phyloP scores from a whole-genome alignment of 2,888 invertebrate genomes.

The Rhaphigaster nebulosa region DNA sequence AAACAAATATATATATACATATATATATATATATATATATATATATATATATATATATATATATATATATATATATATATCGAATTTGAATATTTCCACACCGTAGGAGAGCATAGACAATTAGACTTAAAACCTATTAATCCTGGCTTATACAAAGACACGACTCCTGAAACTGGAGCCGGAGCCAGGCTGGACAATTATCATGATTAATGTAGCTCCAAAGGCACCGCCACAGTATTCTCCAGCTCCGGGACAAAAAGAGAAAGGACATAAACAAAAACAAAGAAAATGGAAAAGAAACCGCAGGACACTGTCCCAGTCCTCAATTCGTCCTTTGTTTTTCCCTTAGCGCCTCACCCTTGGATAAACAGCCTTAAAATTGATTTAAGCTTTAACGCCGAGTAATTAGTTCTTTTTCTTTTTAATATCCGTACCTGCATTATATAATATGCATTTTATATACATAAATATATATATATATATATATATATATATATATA shows the following conservation, averaged over 20 bases:
- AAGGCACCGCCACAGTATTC: neutral
- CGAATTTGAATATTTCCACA: neutral
- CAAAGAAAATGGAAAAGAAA: neutral
- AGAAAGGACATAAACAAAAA: neutral
- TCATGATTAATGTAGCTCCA: conserved; percentile 40
- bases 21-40: too few relatives aligned
- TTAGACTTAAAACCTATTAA: neutral
- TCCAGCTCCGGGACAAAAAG: neutral
- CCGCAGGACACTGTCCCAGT: neutral
- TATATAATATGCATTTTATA: too few relatives aligned
- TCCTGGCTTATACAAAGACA: neutral
- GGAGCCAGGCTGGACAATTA: neutral
- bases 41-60: too few relatives aligned
- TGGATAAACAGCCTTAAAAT: neutral
- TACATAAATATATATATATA: too few relatives aligned
- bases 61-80: neutral
- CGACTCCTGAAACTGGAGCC: neutral
- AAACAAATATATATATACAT: too few relatives aligned
- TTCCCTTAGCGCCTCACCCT: neutral
- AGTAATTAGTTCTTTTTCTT: neutral
- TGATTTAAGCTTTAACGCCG: neutral
- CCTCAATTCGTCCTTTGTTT: neutral
- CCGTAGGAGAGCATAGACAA: neutral
- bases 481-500: too few relatives aligned
- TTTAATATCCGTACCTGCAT: neutral